Base-by-base conservation (phyloP, 2,888 invertebrate genomes). In the Trachelus tabidus region DNA sequence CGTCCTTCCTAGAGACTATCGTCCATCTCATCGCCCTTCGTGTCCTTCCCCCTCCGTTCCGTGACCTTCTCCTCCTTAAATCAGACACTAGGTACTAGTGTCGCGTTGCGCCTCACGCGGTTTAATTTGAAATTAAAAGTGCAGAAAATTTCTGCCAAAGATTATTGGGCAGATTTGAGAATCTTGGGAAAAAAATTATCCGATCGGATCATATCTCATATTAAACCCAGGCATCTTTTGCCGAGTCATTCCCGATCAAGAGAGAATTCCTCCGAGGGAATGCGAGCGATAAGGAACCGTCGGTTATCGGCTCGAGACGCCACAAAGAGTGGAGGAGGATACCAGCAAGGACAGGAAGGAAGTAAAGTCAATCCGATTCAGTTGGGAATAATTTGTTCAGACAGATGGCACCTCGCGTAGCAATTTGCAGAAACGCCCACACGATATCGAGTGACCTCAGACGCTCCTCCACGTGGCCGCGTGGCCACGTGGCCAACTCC, bases 361-460 rank as follows among this genome's bases (percentile, higher is more conserved):
- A 56, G 56, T 33, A 9, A 56, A 56, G 56, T 56, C 56, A 0
- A 9, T 56, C 1, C 23, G 23, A 23, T 23, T 56, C 56, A 23
- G 9, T 23, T 23, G 23, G 56, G 56, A 56, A 56, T 56, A 23
- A 56, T 56, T 56, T 56, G 23, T 56, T 15, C 9, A 9, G 56
- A 9, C 56, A 56, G 56, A 56, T 56, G 56, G 23, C 56, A 56
- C 23, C 23, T 56, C 56, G 56, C 56, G 15, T 56, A 81, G 83
- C 81, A 83, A 80, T 85, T 85, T 84, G 82, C 81, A 81, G 85
- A 85, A 86, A 85, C 86, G 85, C 86, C 86, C 83, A 86, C 84
- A 56, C 23, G 23, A 23, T 56, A 56, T 56, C 56, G 56, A 56
- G 56, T 56, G 56, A 56, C 56, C 56, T 56, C 23, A 56, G 56